Evolutionary conservation across 2,888 invertebrate species (phyloP).

Genomic region (Crematogaster levior): DNA sequence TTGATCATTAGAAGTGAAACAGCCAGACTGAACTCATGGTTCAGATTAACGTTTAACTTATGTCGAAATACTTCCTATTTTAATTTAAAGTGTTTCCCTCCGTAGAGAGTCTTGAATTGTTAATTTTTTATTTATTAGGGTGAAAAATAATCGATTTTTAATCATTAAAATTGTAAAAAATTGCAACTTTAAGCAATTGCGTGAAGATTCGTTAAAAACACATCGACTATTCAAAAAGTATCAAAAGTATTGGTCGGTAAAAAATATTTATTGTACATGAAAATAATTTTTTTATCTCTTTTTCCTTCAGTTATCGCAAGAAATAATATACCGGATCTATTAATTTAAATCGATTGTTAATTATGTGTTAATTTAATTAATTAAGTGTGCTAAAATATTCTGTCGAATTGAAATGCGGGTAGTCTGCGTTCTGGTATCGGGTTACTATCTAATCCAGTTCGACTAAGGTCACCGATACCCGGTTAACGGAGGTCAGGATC

Average conservation of each 20-base stretch:
- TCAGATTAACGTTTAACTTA: slow-evolving; percentile 55
- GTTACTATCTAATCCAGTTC: slow-evolving; percentile 49
- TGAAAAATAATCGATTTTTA: neutral
- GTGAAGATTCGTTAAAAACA: neutral
- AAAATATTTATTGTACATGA: neutral
- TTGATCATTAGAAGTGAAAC: slow-evolving; percentile 58
- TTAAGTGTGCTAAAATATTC: neutral
- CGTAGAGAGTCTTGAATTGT: neutral
- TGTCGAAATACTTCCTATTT: slow-evolving; percentile 55
- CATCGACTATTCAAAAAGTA: neutral
- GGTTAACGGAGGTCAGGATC: slow-evolving; percentile 79
- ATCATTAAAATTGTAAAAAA: neutral
- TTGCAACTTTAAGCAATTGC: neutral
- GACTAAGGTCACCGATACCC: slow-evolving; percentile 70
- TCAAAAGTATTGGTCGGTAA: neutral
- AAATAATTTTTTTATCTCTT: slow-evolving; percentile 42
- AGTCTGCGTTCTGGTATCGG: neutral
- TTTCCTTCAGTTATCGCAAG: neutral
- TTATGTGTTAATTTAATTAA: slow-evolving; percentile 18
- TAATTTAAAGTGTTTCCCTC: neutral
- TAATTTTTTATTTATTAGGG: neutral
- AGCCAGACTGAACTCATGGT: slow-evolving; percentile 30
- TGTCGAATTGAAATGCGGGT: neutral
- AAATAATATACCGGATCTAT: neutral
- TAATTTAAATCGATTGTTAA: neutral